Base-by-base conservation (phyloP, 1,140 invertebrate species). In the Musca vetustissima region DNA sequence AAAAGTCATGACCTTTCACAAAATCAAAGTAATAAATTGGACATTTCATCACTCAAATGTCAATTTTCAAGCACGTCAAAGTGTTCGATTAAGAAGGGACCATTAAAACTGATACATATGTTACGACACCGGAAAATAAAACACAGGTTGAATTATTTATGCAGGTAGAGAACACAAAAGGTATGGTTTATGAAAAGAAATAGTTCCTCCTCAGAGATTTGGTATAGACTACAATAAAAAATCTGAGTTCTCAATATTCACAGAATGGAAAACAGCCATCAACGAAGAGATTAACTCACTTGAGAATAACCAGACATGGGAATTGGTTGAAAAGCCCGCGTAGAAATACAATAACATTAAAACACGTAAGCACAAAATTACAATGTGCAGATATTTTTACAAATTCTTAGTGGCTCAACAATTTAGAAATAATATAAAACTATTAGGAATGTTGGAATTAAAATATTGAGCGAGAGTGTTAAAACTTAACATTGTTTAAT, bases 361-460 rank as follows among this genome's bases (percentile, higher is more conserved):
- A 66, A 25, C 70, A 72, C 71, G 48, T 75, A 13, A 11, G 52
- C 4, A 67, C 71, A 11, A 47, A 69, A 22, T 28, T 72, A 14
- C 72, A 77, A 71, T 4, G 73, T n/a, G 76, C 71, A n/a, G 76
- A 77, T 59, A 69, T 73, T 48, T 69, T 74, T 19, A 78, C 75
- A 21, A 79, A 77, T 50, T 49, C 72, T 49, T 70, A 19, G 19
- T 64, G 24, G 57, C 52, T 53, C 52, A 53, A 22, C 52, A 22
- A 13, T 53, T 53, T 22, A 53, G 22, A 19, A 53, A 53, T 22
- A 53, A 53, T 53, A 53, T 53, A 53, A 11, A 53, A 24, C 52
- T 53, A 22, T 53, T 53, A 53, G 52, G 52, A 53, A 53, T 24
- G 52, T 53, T 32, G 28, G 28, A 32, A 32, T 32, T 32, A 32